Evolutionary conservation across 2,113 vertebrate species (phyloP).

Genomic region (Cnemophilus loriae): DNA sequence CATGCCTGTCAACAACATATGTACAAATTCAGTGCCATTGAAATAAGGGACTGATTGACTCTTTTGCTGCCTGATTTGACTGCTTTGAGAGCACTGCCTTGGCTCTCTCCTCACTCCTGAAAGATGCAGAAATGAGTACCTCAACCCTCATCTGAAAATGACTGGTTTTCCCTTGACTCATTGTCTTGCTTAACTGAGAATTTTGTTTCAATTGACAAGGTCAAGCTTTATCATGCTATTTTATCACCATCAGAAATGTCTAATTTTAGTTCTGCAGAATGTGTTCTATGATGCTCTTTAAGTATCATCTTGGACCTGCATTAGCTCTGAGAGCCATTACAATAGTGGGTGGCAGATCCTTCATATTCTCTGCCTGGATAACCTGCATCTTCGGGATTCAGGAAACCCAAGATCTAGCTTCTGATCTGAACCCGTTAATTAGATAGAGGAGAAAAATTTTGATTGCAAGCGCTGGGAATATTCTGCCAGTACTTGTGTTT

Average conservation of each 20-base stretch:
- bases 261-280: background rate
- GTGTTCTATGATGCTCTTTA: background rate
- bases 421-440: background rate
- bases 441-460: background rate
- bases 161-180: background rate
- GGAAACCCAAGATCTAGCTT: background rate
- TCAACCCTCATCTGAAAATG: background rate
- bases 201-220: background rate
- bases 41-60: background rate
- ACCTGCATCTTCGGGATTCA: background rate
- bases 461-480: background rate
- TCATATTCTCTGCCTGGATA: background rate
- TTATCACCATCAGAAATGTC: background rate
- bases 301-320: background rate
- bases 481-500: background rate
- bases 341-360: background rate
- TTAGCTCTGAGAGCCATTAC: background rate
- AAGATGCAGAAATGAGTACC: background rate
- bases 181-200: background rate
- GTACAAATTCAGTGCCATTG: background rate
- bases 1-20: fast-evolving
- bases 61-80: background rate
- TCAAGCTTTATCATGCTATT: background rate
- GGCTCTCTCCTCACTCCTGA: background rate
- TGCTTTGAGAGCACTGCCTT: background rate